These are phyloP conservation scores for Drosophila kokeensis DNA, from an alignment of 2,888 invertebrate species.

Conservation along the genomic window DNA sequence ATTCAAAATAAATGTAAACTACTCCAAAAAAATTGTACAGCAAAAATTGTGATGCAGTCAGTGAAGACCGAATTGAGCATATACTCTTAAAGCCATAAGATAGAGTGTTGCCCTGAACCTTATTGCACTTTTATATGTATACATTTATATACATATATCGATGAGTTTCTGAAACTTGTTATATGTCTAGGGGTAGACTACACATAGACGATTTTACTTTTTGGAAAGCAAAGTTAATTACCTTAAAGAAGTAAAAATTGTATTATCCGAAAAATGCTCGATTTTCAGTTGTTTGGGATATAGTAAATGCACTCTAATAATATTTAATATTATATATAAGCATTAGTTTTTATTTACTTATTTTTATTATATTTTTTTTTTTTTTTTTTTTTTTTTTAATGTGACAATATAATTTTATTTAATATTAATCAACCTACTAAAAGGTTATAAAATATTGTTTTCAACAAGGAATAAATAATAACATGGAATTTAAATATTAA, in stretches of 20 bases:
- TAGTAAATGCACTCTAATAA: background rate
- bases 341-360: background rate
- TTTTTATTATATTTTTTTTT: background rate
- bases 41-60: background rate
- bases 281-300: background rate
- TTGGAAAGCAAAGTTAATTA: too few species aligned
- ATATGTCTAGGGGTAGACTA: too few species aligned
- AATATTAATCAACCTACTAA: too few species aligned
- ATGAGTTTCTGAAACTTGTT: too few species aligned
- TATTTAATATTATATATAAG: background rate
- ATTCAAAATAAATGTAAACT: constrained; percentile 12
- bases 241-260: background rate
- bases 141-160: too few species aligned
- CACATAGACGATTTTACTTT: too few species aligned
- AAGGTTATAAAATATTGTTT: too few species aligned
- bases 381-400: too few species aligned
- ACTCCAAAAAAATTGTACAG: background rate
- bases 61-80: background rate
- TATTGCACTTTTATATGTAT: background rate
- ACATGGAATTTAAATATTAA: too few species aligned
- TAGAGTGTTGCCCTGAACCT: background rate
- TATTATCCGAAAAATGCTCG: background rate
- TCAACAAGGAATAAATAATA: too few species aligned
- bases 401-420: too few species aligned
- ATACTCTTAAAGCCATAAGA: constrained; percentile 5